Percentiles rank a stretch among this genome's conserved stretches.
phyloP scores from a whole-genome alignment of 2,797 vertebrate species.

The Kryptolebias ocellatus region DNA sequence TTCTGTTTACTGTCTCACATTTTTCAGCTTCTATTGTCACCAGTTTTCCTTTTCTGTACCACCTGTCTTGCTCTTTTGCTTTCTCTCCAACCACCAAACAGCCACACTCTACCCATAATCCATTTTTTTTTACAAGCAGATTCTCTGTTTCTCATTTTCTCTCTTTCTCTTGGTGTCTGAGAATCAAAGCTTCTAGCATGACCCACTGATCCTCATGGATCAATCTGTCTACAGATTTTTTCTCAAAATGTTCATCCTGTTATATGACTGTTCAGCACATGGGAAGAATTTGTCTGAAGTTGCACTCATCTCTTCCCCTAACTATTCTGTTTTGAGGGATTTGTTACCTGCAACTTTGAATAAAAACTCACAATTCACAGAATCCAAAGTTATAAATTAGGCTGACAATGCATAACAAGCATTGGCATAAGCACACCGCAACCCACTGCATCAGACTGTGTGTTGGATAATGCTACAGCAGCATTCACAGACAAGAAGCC shows the following conservation, averaged over 20 bases:
- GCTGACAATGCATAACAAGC: slow-evolving; percentile 29
- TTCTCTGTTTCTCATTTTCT: slow-evolving; percentile 28
- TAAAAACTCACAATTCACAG: slow-evolving; percentile 16
- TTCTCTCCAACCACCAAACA: slow-evolving; percentile 31
- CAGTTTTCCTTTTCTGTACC: neutral
- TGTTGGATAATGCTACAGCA: slow-evolving; percentile 52
- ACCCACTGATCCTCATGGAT: slow-evolving; percentile 41
- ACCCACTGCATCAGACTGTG: slow-evolving; percentile 47
- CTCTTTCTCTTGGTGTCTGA: slow-evolving; percentile 31
- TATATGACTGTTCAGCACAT: neutral
- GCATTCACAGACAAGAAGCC: slow-evolving; percentile 38
- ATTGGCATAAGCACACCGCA: neutral
- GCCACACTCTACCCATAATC: slow-evolving; percentile 20
- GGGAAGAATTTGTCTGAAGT: slow-evolving; percentile 11
- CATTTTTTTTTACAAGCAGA: slow-evolving; percentile 29
- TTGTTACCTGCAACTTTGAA: slow-evolving; percentile 31
- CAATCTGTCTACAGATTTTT: slow-evolving; percentile 30
- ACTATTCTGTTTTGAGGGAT: slow-evolving; percentile 4
- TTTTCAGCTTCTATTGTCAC: slow-evolving; percentile 1
- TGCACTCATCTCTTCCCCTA: neutral
- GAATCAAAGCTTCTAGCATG: slow-evolving; percentile 32
- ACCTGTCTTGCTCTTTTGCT: slow-evolving; percentile 7
- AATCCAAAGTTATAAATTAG: slow-evolving; percentile 50
- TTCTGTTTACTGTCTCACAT: slow-evolving; percentile 17
- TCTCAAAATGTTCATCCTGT: slow-evolving; percentile 14